Evolutionary conservation across 2,113 vertebrate species (phyloP).

Genomic region (Archocentrus centrarchus): DNA sequence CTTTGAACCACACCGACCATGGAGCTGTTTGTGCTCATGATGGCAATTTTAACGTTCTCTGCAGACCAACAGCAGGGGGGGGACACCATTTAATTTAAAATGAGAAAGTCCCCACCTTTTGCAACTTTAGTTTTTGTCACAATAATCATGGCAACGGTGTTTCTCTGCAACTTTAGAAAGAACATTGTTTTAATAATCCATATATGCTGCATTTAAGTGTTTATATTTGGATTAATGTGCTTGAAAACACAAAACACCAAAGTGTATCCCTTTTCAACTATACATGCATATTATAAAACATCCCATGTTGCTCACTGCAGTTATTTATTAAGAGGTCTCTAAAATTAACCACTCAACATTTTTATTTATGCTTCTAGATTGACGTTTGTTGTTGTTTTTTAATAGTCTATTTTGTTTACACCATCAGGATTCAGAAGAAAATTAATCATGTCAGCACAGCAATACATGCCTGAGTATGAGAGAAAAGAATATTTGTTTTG

Average conservation of each 20-base stretch:
- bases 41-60: slow-evolving; percentile 67
- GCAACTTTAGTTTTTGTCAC: neutral
- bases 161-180: slow-evolving; percentile 1
- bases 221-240: neutral
- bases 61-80: slow-evolving; percentile 35
- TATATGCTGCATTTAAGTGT: neutral
- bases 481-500: neutral
- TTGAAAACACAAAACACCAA: neutral
- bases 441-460: neutral
- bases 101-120: neutral
- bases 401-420: neutral
- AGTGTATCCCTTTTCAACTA: neutral
- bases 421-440: neutral
- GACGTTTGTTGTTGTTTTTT: neutral
- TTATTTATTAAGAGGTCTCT: slow-evolving; percentile 1
- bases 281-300: neutral
- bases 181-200: neutral
- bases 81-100: slow-evolving; percentile 35
- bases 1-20: slow-evolving; percentile 76
- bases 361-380: neutral
- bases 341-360: neutral
- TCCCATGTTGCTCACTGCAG: neutral
- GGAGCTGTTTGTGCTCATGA: slow-evolving; percentile 70
- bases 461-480: neutral
- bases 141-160: neutral